phyloP scores from a whole-genome alignment of 2,888 invertebrate genomes.

The Dryobota labecula region DNA sequence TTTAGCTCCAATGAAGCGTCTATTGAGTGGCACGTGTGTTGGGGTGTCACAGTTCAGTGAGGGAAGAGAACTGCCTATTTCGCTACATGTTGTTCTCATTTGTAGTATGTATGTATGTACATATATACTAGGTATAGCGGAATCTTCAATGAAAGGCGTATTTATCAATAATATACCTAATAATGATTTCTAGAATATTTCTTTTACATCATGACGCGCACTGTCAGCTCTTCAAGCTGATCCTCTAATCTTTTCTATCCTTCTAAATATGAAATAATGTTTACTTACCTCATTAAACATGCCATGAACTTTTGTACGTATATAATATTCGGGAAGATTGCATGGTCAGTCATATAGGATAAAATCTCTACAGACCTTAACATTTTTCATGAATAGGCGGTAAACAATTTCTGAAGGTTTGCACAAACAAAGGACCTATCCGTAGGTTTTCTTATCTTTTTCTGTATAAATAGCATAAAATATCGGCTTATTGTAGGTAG shows the following conservation, averaged over 20 bases:
- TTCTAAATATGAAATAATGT: not conserved
- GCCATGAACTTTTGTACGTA: too few species aligned
- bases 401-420: not conserved
- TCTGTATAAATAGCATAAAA: not conserved
- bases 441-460: not conserved
- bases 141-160: not conserved
- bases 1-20: conserved; percentile 50
- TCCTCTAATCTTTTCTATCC: not conserved
- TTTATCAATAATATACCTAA: not conserved
- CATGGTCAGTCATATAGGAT: too few species aligned
- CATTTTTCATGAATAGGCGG: not conserved
- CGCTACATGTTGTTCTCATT: conserved; percentile 16
- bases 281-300: not conserved
- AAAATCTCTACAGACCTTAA: not conserved
- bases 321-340: not conserved
- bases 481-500: not conserved
- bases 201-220: not conserved
- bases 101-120: not conserved
- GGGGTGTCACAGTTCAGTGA: conserved; percentile 45
- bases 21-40: conserved; percentile 30
- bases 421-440: not conserved
- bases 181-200: not conserved
- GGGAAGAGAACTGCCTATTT: conserved; percentile 15
- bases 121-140: too few species aligned
- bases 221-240: not conserved